Evolutionary conservation across 2,113 vertebrate species (phyloP).

Genomic region (Peromyscus maniculatus): DNA sequence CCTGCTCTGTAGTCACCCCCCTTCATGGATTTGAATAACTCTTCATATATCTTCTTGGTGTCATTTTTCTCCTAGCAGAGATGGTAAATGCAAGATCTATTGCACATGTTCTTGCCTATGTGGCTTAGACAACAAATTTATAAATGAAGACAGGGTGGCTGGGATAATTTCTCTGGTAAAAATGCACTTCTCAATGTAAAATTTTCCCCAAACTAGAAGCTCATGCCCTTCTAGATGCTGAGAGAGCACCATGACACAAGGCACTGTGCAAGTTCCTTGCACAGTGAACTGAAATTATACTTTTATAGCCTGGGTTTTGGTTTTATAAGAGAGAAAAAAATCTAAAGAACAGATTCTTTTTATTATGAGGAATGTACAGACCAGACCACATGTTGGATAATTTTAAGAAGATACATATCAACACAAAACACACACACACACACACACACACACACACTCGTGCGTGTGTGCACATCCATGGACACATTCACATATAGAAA

Average conservation of each 20-base stretch:
- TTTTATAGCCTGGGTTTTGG: not conserved
- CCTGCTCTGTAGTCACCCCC: conserved; percentile 44
- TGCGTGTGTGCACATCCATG: no score
- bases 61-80: conserved; percentile 22
- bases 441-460: not conserved
- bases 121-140: conserved; percentile 57
- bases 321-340: not conserved
- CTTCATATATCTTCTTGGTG: conserved; percentile 42
- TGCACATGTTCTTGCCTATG: not conserved
- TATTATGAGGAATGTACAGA: not conserved
- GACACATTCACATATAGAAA: not conserved
- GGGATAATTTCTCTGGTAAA: not conserved
- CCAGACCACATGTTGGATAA: not conserved
- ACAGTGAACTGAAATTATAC: not conserved
- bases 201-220: not conserved
- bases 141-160: conserved; percentile 21
- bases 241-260: not conserved
- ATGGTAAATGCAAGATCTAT: conserved; percentile 22
- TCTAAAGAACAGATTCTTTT: not conserved
- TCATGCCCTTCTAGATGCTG: not conserved
- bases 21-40: conserved; percentile 38
- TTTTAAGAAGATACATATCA: not conserved
- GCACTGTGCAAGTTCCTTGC: not conserved
- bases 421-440: not conserved
- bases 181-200: not conserved